Conservation (phyloP, 1,140 invertebrate genomes). For the Drosophila ambigua region DNA sequence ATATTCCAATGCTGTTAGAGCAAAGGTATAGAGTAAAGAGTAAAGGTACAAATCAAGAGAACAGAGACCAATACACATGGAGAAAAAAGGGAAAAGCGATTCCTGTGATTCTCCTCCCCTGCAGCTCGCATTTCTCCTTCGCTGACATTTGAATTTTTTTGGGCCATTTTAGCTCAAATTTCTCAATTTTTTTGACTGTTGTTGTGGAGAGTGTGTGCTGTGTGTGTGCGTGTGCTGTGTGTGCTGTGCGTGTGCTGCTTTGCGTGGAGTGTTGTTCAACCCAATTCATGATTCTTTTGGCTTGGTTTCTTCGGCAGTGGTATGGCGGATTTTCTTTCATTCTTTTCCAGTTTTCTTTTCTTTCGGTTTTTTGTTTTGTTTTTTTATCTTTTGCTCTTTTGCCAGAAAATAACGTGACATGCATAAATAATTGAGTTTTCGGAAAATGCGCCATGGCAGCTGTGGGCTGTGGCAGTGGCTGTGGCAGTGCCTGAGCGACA, state of each 20-base stretch:
- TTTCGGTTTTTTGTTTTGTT: slow-evolving; percentile 17
- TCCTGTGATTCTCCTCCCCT: slow-evolving; percentile 3
- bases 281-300: slow-evolving; percentile 48
- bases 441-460: slow-evolving; percentile 54
- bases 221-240: slow-evolving; percentile 3
- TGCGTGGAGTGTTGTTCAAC: slow-evolving; percentile 10
- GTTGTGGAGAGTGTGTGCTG: no score
- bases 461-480: slow-evolving; percentile 23
- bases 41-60: no score
- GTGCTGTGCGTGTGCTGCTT: neutral
- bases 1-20: neutral
- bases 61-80: no score
- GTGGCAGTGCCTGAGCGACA: slow-evolving; percentile 9
- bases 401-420: slow-evolving; percentile 72
- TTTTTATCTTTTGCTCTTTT: slow-evolving; percentile 38
- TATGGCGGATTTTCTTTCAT: neutral
- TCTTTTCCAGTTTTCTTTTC: slow-evolving; percentile 10
- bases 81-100: slow-evolving; percentile 17
- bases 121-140: neutral
- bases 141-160: slow-evolving; percentile 65
- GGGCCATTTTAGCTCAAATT: slow-evolving; percentile 54
- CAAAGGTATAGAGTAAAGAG: no score
- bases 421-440: slow-evolving; percentile 77
- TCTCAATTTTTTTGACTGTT: slow-evolving; percentile 20
- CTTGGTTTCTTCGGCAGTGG: slow-evolving; percentile 1